Evolutionary conservation across 2,888 invertebrate species (phyloP).

Genomic region (Watsonalla cultraria): DNA sequence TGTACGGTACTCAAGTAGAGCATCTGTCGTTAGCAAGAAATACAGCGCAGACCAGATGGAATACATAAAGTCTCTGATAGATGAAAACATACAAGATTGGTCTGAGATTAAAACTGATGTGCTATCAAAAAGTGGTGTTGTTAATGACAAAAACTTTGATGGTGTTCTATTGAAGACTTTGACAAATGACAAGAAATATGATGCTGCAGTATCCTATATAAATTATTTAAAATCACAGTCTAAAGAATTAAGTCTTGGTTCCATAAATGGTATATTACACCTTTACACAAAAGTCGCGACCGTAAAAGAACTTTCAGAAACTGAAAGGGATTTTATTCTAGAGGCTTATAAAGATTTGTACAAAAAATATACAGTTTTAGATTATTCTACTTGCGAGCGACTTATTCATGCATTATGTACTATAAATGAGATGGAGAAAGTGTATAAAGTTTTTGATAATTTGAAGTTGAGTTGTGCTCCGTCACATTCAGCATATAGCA

Average conservation of each 20-base stretch:
- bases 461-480: conserved; percentile 72
- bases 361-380: conserved; percentile 77
- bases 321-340: conserved; percentile 76
- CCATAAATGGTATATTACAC: conserved; percentile 76
- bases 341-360: conserved; percentile 66
- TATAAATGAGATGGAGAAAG: conserved; percentile 82
- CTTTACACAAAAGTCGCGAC: conserved; percentile 66
- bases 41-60: conserved; percentile 40
- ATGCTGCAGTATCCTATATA: conserved; percentile 78
- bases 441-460: conserved; percentile 79
- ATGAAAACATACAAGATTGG: conserved; percentile 53
- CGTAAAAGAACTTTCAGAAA: conserved; percentile 42
- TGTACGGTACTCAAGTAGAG: conserved; percentile 16
- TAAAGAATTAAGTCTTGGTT: conserved; percentile 75
- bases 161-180: conserved; percentile 78
- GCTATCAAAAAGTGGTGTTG: conserved; percentile 45
- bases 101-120: conserved; percentile 54
- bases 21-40: conserved; percentile 5
- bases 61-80: conserved; percentile 39
- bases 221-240: conserved; percentile 70
- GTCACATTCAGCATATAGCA: conserved; percentile 67
- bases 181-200: conserved; percentile 52
- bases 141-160: conserved; percentile 78
- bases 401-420: conserved; percentile 81
- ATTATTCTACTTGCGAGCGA: conserved; percentile 78